These are phyloP conservation scores for Apostichopus parvimensis DNA, from an alignment of 35 echinoderm and acorn worm genomes.

Conservation along the genomic window DNA sequence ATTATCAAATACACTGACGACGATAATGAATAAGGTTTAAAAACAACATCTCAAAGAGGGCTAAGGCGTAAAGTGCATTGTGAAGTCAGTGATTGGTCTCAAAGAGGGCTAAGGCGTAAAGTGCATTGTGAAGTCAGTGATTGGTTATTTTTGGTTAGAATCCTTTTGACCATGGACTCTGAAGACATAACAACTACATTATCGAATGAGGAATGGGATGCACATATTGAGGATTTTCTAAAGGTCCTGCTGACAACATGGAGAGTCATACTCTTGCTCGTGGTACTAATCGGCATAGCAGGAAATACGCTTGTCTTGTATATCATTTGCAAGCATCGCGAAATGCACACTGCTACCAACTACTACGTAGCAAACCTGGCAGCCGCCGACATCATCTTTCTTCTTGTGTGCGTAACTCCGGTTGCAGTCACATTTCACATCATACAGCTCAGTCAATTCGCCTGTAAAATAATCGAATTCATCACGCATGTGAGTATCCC, in stretches of 20 bases:
- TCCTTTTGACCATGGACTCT: not conserved
- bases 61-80: too few species aligned
- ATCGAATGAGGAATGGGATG: not conserved
- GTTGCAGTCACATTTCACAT: constrained; percentile 6
- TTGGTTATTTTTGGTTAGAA: too few species aligned
- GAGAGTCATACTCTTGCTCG: not conserved
- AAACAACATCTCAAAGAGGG: too few species aligned
- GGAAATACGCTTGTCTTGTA: constrained; percentile 48
- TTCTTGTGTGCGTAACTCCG: constrained; percentile 19
- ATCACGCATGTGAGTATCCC: constrained; percentile 29
- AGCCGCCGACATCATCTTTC: constrained; percentile 35
- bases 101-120: too few species aligned
- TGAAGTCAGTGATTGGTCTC: too few species aligned
- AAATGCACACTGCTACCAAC: constrained; percentile 65
- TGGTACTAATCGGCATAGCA: constrained; percentile 29
- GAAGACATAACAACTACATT: not conserved
- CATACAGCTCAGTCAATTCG: not conserved
- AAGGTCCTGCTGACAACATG: not conserved
- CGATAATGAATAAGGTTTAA: too few species aligned
- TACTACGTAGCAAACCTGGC: constrained; percentile 60
- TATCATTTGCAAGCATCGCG: constrained; percentile 59
- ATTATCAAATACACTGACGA: too few species aligned
- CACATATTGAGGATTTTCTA: not conserved
- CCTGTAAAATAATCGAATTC: constrained; percentile 44
- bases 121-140: too few species aligned